Evolutionary conservation across 2,888 invertebrate genomes (phyloP).

Genomic region (Panopea generosa): DNA sequence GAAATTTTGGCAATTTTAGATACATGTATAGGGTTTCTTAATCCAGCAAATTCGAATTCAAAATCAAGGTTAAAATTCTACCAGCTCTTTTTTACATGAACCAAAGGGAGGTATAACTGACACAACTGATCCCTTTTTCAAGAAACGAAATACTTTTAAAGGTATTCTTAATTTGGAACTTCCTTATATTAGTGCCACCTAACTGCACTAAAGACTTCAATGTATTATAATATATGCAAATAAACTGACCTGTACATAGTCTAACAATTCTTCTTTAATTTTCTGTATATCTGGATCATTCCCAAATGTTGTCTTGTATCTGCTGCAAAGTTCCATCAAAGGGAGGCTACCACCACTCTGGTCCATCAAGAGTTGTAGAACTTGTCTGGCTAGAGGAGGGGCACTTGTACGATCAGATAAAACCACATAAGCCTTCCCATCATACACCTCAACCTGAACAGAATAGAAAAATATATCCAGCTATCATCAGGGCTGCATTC

Average conservation of each 20-base stretch:
- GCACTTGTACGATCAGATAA: constrained; percentile 87
- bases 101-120: too few species aligned
- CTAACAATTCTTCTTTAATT: constrained; percentile 76
- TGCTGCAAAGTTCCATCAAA: constrained; percentile 76
- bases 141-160: too few species aligned
- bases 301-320: constrained; percentile 76
- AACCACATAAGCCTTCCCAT: constrained; percentile 84
- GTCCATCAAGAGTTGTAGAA: constrained; percentile 88
- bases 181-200: too few species aligned
- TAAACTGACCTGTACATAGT: constrained; percentile 77
- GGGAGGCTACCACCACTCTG: constrained; percentile 86
- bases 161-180: too few species aligned
- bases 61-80: too few species aligned
- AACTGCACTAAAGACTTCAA: too few species aligned
- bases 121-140: too few species aligned
- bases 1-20: too few species aligned
- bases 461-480: constrained; percentile 28
- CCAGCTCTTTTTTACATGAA: too few species aligned
- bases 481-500: background rate
- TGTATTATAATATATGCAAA: too few species aligned
- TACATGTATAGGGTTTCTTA: too few species aligned
- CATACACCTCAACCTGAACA: constrained; percentile 86
- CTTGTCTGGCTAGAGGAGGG: constrained; percentile 86
- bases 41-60: too few species aligned
- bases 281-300: constrained; percentile 71